phyloP scores from a whole-genome alignment of 1,140 invertebrate genomes.

The Brachionus plicatilis region DNA sequence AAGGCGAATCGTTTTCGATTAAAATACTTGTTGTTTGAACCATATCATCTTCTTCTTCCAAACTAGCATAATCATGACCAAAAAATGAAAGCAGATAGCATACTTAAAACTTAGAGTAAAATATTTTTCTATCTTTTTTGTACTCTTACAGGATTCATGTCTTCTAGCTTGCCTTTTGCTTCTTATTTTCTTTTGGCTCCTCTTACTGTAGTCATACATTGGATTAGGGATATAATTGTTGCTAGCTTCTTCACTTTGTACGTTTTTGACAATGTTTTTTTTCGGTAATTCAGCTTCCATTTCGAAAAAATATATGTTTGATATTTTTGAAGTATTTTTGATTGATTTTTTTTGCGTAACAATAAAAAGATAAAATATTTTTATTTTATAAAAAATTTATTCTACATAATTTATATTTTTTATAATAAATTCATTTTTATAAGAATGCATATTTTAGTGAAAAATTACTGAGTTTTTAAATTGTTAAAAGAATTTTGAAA shows the following conservation, averaged over 20 bases:
- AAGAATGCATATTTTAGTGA: too few species aligned
- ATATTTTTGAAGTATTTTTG: too few species aligned
- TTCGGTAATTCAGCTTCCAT: neutral
- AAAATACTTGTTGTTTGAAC: neutral
- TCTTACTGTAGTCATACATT: constrained; percentile 9
- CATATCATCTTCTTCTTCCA: constrained; percentile 1
- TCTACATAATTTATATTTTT: too few species aligned
- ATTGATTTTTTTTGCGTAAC: too few species aligned
- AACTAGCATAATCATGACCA: neutral
- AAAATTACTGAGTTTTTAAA: too few species aligned
- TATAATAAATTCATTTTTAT: too few species aligned
- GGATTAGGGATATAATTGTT: neutral
- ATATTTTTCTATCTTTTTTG: neutral
- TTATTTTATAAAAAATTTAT: too few species aligned
- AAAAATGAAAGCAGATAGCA: neutral
- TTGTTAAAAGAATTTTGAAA: too few species aligned
- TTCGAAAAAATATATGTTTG: neutral
- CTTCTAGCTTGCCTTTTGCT: constrained; percentile 3
- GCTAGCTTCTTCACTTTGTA: neutral
- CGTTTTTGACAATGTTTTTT: neutral
- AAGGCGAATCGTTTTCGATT: neutral
- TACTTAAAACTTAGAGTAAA: neutral
- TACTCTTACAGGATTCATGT: neutral
- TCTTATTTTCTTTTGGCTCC: neutral
- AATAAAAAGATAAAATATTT: too few species aligned